Evolutionary conservation across 2,888 invertebrate genomes (phyloP).

Genomic region (Noctuana brunneofusca): DNA sequence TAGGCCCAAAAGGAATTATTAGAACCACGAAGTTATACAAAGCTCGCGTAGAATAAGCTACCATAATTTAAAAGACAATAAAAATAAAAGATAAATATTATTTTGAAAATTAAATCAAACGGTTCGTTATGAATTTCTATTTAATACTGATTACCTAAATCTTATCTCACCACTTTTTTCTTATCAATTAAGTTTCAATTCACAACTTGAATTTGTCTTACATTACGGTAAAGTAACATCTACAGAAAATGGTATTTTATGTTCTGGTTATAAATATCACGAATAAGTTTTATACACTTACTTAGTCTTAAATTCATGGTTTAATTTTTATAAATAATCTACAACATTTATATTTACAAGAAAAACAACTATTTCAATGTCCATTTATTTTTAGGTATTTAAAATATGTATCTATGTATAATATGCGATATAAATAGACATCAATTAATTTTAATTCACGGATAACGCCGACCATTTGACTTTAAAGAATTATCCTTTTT

Average conservation of each 20-base stretch:
- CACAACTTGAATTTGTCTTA: conserved; percentile 35
- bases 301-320: conserved; percentile 19
- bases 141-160: conserved; percentile 3
- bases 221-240: neutral
- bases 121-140: neutral
- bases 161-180: neutral
- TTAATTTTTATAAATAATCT: conserved; percentile 17
- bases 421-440: conserved; percentile 74
- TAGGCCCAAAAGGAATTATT: no score
- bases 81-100: neutral
- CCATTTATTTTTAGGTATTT: conserved; percentile 37
- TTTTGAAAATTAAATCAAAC: neutral
- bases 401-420: conserved; percentile 53
- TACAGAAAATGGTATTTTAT: conserved; percentile 20
- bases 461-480: conserved; percentile 46
- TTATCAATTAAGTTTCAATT: conserved; percentile 3
- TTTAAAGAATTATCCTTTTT: conserved; percentile 45
- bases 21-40: no score
- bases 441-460: conserved; percentile 56
- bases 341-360: conserved; percentile 31
- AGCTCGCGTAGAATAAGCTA: no score
- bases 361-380: conserved; percentile 33
- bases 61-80: no score
- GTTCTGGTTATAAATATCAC: conserved; percentile 15
- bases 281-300: conserved; percentile 22